Evolutionary conservation across 2,113 vertebrate genomes (phyloP), one percentile per base, ranked within the genome.

Genomic region (Thunnus thynnus): DNA sequence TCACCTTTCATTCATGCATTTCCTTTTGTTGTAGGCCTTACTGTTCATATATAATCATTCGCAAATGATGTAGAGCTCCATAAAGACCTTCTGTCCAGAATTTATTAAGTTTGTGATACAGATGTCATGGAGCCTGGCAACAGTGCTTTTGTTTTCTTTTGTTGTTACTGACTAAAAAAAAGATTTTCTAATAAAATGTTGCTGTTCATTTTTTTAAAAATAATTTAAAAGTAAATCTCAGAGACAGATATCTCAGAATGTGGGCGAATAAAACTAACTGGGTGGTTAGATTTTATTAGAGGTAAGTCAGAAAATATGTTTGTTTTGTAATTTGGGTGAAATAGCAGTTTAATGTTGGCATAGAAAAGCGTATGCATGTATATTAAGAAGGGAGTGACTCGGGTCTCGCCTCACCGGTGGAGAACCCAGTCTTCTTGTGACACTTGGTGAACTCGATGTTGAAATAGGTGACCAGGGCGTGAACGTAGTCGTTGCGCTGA

Each of bases 401-500:
- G 20, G 14, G 13, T 63, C 20, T 12, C 50, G 51, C 17, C 82
- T 94, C 94, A 99, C 98, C 98, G 87, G 98, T 99, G 84, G 98
- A 99, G 93, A 99, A 99, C 47, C 97, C 97, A 11, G 97, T 99
- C 90, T 98, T 99, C 92, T 99, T 99, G 93, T 99, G 98, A 95
- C 98, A 99, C 94, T 99, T 99, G 1, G 97, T 99, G 96, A 99
- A 99, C 90, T 99, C 98, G 0, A 99, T 98, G 93, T 97, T 99
- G 92, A 99, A 99, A 86, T 99, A 99, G 72, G 98, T 99, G 90
- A 99, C 97, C 83, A 99, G 88, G 27, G 97, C 98, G 1, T 99
- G 97, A 85, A 99, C 93, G 3, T 99, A 99, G 86, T 99, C 98
- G 1, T 99, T 99, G 65, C 98, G 96, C 82, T 99, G 97, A 83